A percentile compares a stretch with the other conserved stretches of the same genome.
phyloP scores from a whole-genome alignment of 1,140 invertebrate species.

The Sinella curviseta region DNA sequence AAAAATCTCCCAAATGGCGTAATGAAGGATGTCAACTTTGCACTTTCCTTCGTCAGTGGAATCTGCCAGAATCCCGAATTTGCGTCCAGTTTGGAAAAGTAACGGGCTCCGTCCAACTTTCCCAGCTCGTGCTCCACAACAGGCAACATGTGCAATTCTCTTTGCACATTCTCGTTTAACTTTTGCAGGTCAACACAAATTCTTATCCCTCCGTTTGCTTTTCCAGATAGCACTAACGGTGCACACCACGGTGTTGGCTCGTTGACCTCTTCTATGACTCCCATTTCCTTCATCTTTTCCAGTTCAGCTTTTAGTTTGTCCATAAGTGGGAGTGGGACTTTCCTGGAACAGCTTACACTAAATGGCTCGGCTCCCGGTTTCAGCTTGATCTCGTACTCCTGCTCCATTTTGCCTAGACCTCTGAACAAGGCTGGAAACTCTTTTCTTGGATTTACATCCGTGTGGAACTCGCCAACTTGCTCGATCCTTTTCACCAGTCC shows the following conservation, averaged over 20 bases:
- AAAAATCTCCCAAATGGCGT: slow-evolving; percentile 55
- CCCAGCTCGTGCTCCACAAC: slow-evolving; percentile 32
- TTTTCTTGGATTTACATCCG: background rate
- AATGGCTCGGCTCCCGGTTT: slow-evolving; percentile 31
- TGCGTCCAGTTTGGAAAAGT: slow-evolving; percentile 54
- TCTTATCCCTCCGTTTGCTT: slow-evolving; percentile 49
- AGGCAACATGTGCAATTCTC: slow-evolving; percentile 49
- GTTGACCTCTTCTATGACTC: slow-evolving; percentile 52
- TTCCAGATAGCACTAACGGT: background rate
- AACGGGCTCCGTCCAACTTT: background rate
- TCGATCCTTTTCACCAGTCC: background rate
- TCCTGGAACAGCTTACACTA: slow-evolving; percentile 12
- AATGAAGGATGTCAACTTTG: slow-evolving; percentile 56
- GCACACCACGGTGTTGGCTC: slow-evolving; percentile 50
- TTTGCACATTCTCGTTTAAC: slow-evolving; percentile 47
- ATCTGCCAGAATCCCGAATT: slow-evolving; percentile 56
- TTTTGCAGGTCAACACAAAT: slow-evolving; percentile 56
- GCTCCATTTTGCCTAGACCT: slow-evolving; percentile 27
- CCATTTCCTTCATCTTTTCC: slow-evolving; percentile 41
- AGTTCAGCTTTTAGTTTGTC: slow-evolving; percentile 36
- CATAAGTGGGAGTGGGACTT: slow-evolving; percentile 36
- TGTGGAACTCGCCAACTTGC: background rate
- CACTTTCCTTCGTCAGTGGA: slow-evolving; percentile 52
- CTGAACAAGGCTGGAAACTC: slow-evolving; percentile 38
- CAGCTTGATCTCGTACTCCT: slow-evolving; percentile 28